phyloP scores from a whole-genome alignment of 2,888 invertebrate species.

The Nezara viridula region DNA sequence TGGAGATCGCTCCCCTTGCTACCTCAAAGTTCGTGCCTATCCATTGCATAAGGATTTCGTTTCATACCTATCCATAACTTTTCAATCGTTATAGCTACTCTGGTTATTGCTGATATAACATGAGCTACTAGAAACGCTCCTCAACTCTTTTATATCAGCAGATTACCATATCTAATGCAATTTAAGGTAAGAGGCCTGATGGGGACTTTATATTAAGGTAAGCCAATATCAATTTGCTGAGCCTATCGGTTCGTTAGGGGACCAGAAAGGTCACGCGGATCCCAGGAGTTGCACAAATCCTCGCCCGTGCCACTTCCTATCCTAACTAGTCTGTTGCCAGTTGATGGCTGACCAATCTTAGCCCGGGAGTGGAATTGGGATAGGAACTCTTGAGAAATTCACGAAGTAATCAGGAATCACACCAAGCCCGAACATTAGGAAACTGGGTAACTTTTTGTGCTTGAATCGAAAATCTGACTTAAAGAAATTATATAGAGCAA shows the following conservation, averaged over 20 bases:
- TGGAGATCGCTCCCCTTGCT: too few relatives aligned
- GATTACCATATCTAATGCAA: neutral
- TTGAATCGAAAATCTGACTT: neutral
- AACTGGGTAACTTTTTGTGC: neutral
- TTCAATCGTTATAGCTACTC: neutral
- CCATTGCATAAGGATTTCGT: too few relatives aligned
- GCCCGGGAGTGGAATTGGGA: neutral
- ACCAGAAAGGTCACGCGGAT: neutral
- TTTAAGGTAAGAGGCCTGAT: neutral
- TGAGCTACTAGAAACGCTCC: neutral
- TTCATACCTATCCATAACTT: neutral
- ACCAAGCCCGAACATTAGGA: neutral
- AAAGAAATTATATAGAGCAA: too few relatives aligned
- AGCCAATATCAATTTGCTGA: neutral
- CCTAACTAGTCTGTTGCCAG: neutral
- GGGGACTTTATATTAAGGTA: neutral
- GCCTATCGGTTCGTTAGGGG: neutral
- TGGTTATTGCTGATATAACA: too few relatives aligned
- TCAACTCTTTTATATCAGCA: neutral
- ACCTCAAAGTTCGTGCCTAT: too few relatives aligned
- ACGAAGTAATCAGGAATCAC: neutral
- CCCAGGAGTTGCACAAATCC: neutral
- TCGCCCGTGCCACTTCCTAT: neutral
- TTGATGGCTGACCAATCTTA: slow-evolving; percentile 4
- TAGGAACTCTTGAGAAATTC: neutral